Base-by-base conservation (phyloP, 1,140 invertebrate genomes). In the Drosophila triauraria region DNA sequence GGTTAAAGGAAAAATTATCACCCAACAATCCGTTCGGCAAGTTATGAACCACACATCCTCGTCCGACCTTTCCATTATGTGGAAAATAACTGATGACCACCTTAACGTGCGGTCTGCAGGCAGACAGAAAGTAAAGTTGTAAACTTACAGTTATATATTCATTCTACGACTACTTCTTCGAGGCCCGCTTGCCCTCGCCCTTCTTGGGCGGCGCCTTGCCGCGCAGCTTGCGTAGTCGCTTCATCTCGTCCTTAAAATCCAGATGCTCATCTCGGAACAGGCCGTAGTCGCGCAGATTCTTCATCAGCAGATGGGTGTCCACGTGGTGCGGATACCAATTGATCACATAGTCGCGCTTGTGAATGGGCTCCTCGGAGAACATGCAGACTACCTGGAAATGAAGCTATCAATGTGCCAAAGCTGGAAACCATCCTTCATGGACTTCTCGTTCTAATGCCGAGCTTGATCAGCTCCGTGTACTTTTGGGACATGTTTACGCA, bases 201-300 rank as follows among this genome's bases (percentile, higher is more conserved):
- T 93, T 93, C 85, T 94, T 94, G 61, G 94, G 94, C 10, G 95
- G 94, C 15, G 93, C 94, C 88, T 98, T 99, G 17, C 98, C 98
- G 64, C 97, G 93, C 15, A 98, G 93, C 57, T 94, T 95, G 75
- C 96, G 94, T 62, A 97, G 93, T 64, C 97, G 94, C 67, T 95
- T 94, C 95, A 98, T 98, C 93, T 99, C 98, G 46, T 99, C 98
- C 74, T 96, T 96, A 82, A 98, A 99, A 94, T 99, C 98, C 92
- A 95, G 93, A 94, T 99, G 98, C 91, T 99, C 98, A 93, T 99
- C 97, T 81, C 98, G 93, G 91, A 94, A 98, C 4, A 98, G 93
- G 2, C 97, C 97, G 91, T 97, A 97, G 40, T 95, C 93, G 13
- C 97, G 92, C 17, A 98, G 93, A 68, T 95, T 94, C 56, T 93